Conservation (phyloP, 2,888 invertebrate genomes). For the Anarsia innoxiella region DNA sequence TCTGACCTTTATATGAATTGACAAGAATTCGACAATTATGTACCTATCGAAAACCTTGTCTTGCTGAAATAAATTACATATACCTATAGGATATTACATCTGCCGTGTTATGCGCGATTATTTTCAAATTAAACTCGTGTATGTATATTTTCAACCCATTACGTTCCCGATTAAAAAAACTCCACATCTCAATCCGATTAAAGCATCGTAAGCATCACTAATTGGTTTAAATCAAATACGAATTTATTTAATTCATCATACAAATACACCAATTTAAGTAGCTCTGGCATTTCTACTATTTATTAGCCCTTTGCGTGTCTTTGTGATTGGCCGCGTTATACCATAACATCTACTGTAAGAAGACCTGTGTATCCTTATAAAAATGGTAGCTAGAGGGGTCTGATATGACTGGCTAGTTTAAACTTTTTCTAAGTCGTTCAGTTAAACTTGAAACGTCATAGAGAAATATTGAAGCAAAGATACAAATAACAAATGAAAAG, state of each 20-base stretch:
- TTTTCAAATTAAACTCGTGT: no score
- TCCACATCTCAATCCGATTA: slow-evolving; percentile 37
- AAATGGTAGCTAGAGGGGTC: not conserved
- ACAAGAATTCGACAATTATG: no score
- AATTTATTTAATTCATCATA: slow-evolving; percentile 50
- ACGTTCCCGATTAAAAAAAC: slow-evolving; percentile 26
- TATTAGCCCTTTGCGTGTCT: not conserved
- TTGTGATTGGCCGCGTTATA: not conserved
- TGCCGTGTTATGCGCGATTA: no score
- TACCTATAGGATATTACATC: no score
- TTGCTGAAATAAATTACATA: no score
- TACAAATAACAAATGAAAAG: slow-evolving; percentile 40
- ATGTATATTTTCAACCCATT: slow-evolving; percentile 29
- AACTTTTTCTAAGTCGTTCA: slow-evolving; percentile 30
- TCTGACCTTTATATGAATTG: no score
- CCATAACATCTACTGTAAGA: not conserved
- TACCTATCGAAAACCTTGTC: no score
- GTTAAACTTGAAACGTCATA: slow-evolving; percentile 63
- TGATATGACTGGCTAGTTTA: not conserved
- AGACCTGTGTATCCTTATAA: not conserved
- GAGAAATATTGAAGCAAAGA: slow-evolving; percentile 44
- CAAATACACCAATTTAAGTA: slow-evolving; percentile 28
- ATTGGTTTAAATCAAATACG: slow-evolving; percentile 69
- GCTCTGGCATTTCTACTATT: slow-evolving; percentile 19
- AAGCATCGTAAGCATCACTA: slow-evolving; percentile 67